These are phyloP conservation scores for Coecobrya sp. DNA, from an alignment of 2,888 invertebrate genomes.

Conservation along the genomic window DNA sequence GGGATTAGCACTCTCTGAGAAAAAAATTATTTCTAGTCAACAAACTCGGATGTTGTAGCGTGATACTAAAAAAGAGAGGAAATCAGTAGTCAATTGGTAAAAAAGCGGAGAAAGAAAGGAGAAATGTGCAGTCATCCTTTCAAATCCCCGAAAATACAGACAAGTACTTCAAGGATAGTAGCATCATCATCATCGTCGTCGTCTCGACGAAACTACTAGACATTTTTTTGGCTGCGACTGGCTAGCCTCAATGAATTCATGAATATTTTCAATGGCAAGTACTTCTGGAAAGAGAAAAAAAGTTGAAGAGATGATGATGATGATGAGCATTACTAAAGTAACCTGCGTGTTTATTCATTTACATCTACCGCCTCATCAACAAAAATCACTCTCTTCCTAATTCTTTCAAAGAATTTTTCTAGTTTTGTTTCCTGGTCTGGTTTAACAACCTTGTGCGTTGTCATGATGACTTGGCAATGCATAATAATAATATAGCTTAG, in stretches of 20 bases:
- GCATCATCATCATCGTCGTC: background rate
- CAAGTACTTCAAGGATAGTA: slow-evolving; percentile 47
- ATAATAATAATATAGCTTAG: background rate
- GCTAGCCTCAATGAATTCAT: background rate
- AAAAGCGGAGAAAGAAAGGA: background rate
- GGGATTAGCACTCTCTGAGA: too few relatives aligned
- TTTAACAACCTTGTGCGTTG: background rate
- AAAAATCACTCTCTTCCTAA: background rate
- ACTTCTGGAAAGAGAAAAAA: background rate
- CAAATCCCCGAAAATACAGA: slow-evolving; percentile 65
- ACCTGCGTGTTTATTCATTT: background rate
- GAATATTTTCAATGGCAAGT: slow-evolving; percentile 40
- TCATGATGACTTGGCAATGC: background rate
- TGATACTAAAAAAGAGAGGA: background rate
- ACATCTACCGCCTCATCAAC: background rate
- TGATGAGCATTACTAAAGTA: background rate
- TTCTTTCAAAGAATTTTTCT: background rate
- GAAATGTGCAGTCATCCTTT: slow-evolving; percentile 67
- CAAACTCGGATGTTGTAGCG: too few relatives aligned
- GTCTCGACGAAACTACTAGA: background rate
- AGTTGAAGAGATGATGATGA: background rate
- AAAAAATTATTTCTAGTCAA: too few relatives aligned
- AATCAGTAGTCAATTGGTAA: background rate
- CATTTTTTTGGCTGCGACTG: background rate
- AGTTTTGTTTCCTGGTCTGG: background rate